Evolutionary conservation across 2,113 vertebrate species (phyloP).

Genomic region (Odocoileus hemionus): DNA sequence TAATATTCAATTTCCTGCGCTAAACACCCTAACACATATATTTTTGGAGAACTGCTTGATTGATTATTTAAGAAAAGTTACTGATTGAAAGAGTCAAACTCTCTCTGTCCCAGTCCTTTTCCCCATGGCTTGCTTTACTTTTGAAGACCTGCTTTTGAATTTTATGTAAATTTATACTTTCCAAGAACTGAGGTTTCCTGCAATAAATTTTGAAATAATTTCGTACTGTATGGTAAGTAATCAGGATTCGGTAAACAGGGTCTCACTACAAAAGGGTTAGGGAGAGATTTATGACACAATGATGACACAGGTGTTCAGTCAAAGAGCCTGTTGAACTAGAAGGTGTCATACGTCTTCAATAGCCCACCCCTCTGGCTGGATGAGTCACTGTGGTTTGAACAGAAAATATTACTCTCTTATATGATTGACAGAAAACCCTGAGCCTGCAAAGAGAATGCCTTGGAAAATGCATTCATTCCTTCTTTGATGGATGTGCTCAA

Average conservation of each 20-base stretch:
- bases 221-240: background rate
- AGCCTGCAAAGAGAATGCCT: background rate
- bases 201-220: background rate
- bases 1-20: background rate
- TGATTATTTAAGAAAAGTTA: slow-evolving; percentile 19
- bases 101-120: background rate
- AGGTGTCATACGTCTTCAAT: background rate
- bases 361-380: background rate
- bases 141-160: slow-evolving; percentile 19
- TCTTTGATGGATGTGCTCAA: background rate
- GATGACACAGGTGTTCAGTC: background rate
- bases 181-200: background rate
- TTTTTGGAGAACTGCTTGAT: background rate
- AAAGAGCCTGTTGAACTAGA: slow-evolving; percentile 38
- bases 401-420: background rate
- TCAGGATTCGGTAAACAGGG: background rate
- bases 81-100: background rate
- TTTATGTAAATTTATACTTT: slow-evolving; percentile 1
- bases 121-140: background rate
- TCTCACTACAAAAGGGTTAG: background rate
- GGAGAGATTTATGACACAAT: background rate
- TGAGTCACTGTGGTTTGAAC: slow-evolving; percentile 29
- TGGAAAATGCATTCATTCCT: background rate
- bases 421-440: background rate
- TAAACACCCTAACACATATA: background rate